phyloP scores from a whole-genome alignment of 2,888 invertebrate genomes.

The Opisthograptis luteolata region DNA sequence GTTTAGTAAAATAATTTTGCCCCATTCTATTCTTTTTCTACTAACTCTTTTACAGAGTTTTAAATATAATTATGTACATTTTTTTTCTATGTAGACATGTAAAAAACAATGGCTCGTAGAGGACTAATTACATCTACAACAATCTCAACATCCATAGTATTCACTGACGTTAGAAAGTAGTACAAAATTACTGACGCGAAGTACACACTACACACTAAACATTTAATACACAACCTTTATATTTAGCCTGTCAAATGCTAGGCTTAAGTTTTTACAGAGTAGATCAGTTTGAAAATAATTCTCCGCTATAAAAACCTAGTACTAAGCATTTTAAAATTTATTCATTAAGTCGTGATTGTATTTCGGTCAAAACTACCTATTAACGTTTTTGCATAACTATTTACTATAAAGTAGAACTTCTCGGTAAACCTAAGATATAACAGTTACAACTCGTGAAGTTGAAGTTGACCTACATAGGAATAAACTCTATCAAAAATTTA shows the following conservation, averaged over 20 bases:
- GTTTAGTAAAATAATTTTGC: background rate
- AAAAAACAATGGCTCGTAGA: constrained; percentile 4
- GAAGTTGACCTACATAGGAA: too few species aligned
- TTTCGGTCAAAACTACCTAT: background rate
- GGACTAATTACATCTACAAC: constrained; percentile 13
- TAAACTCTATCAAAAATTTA: too few species aligned
- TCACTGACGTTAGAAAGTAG: constrained; percentile 2
- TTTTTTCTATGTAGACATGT: background rate
- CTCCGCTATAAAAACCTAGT: constrained; percentile 6
- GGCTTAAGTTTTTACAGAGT: constrained; percentile 10
- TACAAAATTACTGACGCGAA: constrained; percentile 17
- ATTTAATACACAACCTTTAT: constrained; percentile 66
- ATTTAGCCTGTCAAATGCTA: constrained; percentile 46
- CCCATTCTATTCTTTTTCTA: too few species aligned
- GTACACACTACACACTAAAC: constrained; percentile 25
- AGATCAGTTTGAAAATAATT: constrained; percentile 1
- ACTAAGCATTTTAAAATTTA: constrained; percentile 38
- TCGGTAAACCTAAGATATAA: too few species aligned
- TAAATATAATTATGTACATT: background rate
- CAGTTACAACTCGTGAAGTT: too few species aligned
- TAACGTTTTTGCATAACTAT: too few species aligned
- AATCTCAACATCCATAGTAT: constrained; percentile 23
- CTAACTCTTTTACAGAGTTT: background rate
- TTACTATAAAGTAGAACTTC: too few species aligned
- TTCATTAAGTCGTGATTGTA: background rate